Percentiles rank a stretch among this genome's conserved stretches.
Evolutionary conservation across 2,113 vertebrate species (phyloP).

Genomic region (Nicator chloris): DNA sequence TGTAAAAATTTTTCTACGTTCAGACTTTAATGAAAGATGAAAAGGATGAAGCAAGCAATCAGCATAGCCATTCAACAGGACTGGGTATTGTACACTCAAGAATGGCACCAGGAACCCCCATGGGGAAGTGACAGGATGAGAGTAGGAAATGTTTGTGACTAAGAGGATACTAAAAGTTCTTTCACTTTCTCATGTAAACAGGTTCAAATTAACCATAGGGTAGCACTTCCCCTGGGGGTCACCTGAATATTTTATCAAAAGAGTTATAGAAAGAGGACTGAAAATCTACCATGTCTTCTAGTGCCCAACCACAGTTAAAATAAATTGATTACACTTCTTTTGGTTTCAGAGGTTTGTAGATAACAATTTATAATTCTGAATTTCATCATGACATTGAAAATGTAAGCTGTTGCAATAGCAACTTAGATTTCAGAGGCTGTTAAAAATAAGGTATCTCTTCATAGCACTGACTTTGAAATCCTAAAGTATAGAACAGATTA

Average conservation of each 20-base stretch:
- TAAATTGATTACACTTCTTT: conserved; percentile 50
- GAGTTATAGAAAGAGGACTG: neutral
- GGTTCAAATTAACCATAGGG: conserved; percentile 32
- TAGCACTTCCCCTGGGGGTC: conserved; percentile 21
- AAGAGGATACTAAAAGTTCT: conserved; percentile 53
- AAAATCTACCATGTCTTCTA: conserved; percentile 50
- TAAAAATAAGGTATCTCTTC: conserved; percentile 14
- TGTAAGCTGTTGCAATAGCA: neutral
- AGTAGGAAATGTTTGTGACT: conserved; percentile 46
- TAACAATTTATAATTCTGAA: conserved; percentile 54
- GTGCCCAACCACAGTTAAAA: conserved; percentile 47
- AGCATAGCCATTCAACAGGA: neutral
- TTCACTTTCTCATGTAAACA: conserved; percentile 68
- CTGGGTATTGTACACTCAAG: conserved; percentile 4
- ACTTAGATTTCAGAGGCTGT: neutral
- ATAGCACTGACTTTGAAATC: neutral
- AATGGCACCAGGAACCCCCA: conserved; percentile 28
- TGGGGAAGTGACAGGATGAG: conserved; percentile 21
- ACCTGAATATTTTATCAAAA: conserved; percentile 68
- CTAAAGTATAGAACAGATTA: neutral
- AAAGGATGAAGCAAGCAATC: conserved; percentile 16
- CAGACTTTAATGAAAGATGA: conserved; percentile 47
- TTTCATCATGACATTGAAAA: conserved; percentile 15
- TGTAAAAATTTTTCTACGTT: conserved; percentile 10
- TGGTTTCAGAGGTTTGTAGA: conserved; percentile 60